Conservation (phyloP, 92 coral and sea anemone species). For the Porites cylindrica region DNA sequence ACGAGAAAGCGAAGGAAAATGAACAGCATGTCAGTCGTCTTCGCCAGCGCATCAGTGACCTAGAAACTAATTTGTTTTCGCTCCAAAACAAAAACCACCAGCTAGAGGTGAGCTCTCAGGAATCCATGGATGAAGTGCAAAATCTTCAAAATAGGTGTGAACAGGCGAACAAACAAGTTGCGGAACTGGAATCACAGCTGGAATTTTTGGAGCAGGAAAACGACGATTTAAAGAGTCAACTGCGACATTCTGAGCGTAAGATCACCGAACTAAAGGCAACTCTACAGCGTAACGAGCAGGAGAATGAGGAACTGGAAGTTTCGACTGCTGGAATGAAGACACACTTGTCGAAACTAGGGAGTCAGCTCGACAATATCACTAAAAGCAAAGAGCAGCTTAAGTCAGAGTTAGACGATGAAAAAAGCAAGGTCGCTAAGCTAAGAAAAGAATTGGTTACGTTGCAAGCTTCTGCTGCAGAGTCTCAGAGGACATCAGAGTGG, state of each 20-base stretch:
- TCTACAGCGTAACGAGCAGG: constrained; percentile 85
- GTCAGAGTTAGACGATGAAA: constrained; percentile 90
- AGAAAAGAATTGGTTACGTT: constrained; percentile 76
- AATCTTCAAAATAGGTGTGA: constrained; percentile 77
- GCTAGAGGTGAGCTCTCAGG: constrained; percentile 83
- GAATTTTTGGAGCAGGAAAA: constrained; percentile 75
- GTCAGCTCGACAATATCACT: constrained; percentile 75
- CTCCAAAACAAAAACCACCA: constrained; percentile 85
- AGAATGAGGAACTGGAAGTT: constrained; percentile 92
- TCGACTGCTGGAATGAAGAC: constrained; percentile 88
- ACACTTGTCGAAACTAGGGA: constrained; percentile 83
- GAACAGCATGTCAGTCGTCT: constrained; percentile 87
- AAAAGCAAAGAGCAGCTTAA: constrained; percentile 81
- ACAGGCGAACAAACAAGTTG: constrained; percentile 65
- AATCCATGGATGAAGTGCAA: constrained; percentile 75
- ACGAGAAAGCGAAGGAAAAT: constrained; percentile 83
- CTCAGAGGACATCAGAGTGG: constrained; percentile 84
- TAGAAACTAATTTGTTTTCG: constrained; percentile 86
- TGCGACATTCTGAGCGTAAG: constrained; percentile 80
- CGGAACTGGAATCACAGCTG: constrained; percentile 78
- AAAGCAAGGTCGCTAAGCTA: constrained; percentile 77
- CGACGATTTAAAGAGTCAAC: constrained; percentile 89
- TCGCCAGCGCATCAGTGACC: constrained; percentile 81
- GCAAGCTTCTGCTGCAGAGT: constrained; percentile 78
- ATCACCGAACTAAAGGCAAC: constrained; percentile 78